These are phyloP conservation scores for Scrobipalpa costella DNA, from an alignment of 2,888 invertebrate species.

Conservation along the genomic window DNA sequence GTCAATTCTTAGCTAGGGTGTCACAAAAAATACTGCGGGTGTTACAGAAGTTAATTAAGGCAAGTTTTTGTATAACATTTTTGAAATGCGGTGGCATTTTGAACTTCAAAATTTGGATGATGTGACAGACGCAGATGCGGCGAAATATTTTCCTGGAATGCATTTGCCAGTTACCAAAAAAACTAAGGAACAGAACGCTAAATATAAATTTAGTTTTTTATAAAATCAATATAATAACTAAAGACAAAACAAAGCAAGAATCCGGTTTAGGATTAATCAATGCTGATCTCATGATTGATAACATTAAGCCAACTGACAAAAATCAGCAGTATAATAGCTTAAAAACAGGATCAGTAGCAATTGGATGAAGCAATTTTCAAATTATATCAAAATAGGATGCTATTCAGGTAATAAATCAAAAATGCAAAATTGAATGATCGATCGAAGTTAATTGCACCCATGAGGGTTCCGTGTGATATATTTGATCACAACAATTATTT, in stretches of 20 bases:
- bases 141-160: not conserved
- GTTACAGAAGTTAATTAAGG: slow-evolving; percentile 20
- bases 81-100: slow-evolving; percentile 19
- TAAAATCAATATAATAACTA: too few species aligned
- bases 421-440: not conserved
- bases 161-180: too few species aligned
- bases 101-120: not conserved
- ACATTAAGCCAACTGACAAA: not conserved
- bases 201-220: too few species aligned
- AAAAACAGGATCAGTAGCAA: slow-evolving; percentile 7
- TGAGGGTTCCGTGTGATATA: not conserved
- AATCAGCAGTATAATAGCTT: not conserved
- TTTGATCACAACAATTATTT: not conserved
- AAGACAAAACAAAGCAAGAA: not conserved
- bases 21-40: slow-evolving; percentile 28
- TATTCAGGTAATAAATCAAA: not conserved
- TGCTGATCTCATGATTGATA: slow-evolving; percentile 5
- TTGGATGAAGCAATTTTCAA: not conserved
- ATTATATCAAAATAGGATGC: not conserved
- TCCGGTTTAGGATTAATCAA: not conserved
- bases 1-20: slow-evolving; percentile 29
- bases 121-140: not conserved
- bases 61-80: slow-evolving; percentile 12
- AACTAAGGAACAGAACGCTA: too few species aligned
- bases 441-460: not conserved